Percentiles rank a stretch among this genome's conserved stretches.
phyloP scores from a whole-genome alignment of 2,113 vertebrate genomes.

The Otocyon megalotis region DNA sequence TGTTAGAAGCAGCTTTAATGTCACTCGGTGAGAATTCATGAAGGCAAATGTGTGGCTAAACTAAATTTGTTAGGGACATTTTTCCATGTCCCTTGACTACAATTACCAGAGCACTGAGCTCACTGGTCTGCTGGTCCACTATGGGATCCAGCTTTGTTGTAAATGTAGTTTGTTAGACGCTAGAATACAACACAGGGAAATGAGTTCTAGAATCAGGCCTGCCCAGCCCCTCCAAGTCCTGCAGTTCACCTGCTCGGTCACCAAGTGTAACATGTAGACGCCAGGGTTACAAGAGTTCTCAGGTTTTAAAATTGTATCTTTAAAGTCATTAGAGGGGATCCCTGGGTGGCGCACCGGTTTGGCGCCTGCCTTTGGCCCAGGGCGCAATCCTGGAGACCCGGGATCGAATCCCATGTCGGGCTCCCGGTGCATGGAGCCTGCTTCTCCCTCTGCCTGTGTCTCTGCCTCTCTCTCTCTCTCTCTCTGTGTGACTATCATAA shows the following conservation, averaged over 20 bases:
- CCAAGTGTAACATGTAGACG: not conserved
- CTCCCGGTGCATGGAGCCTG: no score
- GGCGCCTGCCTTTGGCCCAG: no score
- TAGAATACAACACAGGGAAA: not conserved
- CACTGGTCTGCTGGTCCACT: rapidly evolving
- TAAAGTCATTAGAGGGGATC: not conserved
- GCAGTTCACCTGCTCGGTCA: not conserved
- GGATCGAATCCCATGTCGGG: no score
- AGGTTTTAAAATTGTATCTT: not conserved
- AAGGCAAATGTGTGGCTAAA: not conserved
- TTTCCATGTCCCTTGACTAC: not conserved
- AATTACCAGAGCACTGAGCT: not conserved
- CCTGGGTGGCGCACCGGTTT: no score
- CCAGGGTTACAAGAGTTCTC: not conserved
- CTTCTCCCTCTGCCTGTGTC: no score
- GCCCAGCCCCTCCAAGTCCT: not conserved
- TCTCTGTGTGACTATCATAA: no score
- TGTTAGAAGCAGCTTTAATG: not conserved
- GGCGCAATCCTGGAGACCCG: no score
- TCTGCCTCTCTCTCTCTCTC: no score
- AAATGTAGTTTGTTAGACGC: not conserved
- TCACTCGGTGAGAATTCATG: not conserved
- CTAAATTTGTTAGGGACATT: not conserved
- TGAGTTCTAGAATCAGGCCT: not conserved
- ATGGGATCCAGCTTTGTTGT: not conserved